These are phyloP conservation scores for Psilopogon haemacephalus DNA, from an alignment of 2,113 vertebrate species.

Conservation along the genomic window DNA sequence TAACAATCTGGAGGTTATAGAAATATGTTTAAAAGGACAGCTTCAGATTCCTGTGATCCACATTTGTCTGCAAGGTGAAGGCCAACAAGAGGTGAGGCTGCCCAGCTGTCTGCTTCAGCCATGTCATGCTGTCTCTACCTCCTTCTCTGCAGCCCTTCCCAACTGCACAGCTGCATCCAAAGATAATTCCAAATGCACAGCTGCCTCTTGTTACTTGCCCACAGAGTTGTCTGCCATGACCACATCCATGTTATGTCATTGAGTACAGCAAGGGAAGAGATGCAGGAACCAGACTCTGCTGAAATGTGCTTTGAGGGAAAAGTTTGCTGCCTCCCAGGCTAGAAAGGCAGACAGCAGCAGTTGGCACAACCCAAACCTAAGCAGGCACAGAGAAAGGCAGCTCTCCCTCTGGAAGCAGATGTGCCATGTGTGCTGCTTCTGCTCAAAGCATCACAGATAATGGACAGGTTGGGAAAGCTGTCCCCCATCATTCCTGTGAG, in stretches of 20 bases:
- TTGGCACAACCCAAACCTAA: not conserved
- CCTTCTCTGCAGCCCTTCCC: not conserved
- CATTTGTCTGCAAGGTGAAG: not conserved
- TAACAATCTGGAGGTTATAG: not conserved
- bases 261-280: conserved; percentile 64
- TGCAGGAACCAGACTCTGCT: conserved; percentile 56
- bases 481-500: rapidly evolving
- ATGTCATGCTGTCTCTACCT: conserved; percentile 9
- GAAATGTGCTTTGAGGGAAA: conserved; percentile 66
- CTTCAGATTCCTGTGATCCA: not conserved
- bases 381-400: not conserved
- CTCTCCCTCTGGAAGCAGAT: not conserved
- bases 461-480: rapidly evolving
- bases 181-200: conserved; percentile 55
- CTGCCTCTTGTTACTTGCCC: conserved; percentile 57
- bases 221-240: conserved; percentile 58
- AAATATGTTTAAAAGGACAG: not conserved
- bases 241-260: conserved; percentile 62
- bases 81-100: not conserved
- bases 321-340: conserved; percentile 66
- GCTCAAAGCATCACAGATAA: not conserved
- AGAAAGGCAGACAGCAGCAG: conserved; percentile 62
- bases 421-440: rapidly evolving
- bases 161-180: conserved; percentile 21
- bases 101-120: conserved; percentile 20